phyloP scores from a whole-genome alignment of 2,113 vertebrate genomes.

The Python bivittatus region DNA sequence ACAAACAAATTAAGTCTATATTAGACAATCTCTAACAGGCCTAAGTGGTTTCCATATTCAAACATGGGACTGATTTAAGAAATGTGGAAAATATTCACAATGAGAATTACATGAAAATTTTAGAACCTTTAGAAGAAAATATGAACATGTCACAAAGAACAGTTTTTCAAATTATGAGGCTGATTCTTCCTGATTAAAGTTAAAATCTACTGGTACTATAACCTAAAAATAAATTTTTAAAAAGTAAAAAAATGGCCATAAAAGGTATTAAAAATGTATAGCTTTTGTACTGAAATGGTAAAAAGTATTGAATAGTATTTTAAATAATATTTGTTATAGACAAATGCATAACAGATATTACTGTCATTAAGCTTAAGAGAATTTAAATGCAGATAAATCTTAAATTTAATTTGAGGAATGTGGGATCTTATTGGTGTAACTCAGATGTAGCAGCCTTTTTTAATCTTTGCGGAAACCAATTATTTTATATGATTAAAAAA shows the following conservation, averaged over 20 bases:
- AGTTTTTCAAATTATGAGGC: background rate
- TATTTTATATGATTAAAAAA: background rate
- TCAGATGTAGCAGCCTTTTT: slow-evolving; percentile 14
- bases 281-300: background rate
- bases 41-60: background rate
- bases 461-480: slow-evolving; percentile 10
- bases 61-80: background rate
- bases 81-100: background rate
- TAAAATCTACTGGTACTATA: background rate
- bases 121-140: background rate
- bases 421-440: background rate
- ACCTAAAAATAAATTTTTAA: background rate
- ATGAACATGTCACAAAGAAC: background rate
- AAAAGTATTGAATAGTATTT: background rate
- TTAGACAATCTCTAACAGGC: background rate
- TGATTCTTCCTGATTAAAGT: background rate
- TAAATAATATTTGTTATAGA: background rate
- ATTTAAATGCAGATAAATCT: background rate
- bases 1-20: background rate
- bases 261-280: too few relatives aligned
- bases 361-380: background rate
- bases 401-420: background rate
- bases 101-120: background rate
- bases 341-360: background rate
- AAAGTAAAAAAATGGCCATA: background rate